A percentile compares a stretch with the other conserved stretches of the same genome.
Evolutionary conservation across 1,140 invertebrate genomes (phyloP).

Genomic region (Brachionus manjavacas): DNA sequence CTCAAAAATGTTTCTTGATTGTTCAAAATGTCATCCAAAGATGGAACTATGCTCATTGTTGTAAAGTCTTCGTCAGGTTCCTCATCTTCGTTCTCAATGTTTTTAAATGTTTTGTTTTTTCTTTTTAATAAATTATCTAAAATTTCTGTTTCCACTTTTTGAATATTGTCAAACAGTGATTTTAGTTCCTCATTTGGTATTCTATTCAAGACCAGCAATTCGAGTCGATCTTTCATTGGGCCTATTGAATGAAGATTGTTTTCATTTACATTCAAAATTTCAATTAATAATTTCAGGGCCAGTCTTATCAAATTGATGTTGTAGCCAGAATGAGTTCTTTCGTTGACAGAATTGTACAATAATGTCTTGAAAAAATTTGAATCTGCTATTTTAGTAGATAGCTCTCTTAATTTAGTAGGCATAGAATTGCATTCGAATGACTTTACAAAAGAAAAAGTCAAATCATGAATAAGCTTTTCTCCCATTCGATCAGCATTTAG

Average conservation of each 20-base stretch:
- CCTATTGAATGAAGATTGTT: neutral
- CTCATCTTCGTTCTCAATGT: neutral
- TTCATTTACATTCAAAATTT: neutral
- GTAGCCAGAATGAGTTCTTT: neutral
- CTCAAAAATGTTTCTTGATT: constrained; percentile 55
- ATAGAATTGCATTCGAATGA: constrained; percentile 7
- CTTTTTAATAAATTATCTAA: neutral
- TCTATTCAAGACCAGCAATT: neutral
- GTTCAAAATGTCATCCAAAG: constrained; percentile 47
- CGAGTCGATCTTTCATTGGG: neutral
- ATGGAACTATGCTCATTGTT: constrained; percentile 49
- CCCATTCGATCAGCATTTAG: neutral
- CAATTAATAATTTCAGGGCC: neutral
- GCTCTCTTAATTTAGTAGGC: neutral
- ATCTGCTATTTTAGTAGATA: neutral
- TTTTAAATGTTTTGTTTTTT: neutral
- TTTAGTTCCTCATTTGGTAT: neutral
- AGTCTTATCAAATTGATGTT: neutral
- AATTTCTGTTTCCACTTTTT: neutral
- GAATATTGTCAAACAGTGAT: neutral
- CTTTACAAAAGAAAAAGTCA: neutral
- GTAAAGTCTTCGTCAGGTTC: constrained; percentile 50
- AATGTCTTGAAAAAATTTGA: constrained; percentile 10
- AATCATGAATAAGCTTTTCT: neutral
- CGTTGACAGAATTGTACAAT: neutral